phyloP scores from a whole-genome alignment of 2,888 invertebrate genomes.

The Griposia aprilina region DNA sequence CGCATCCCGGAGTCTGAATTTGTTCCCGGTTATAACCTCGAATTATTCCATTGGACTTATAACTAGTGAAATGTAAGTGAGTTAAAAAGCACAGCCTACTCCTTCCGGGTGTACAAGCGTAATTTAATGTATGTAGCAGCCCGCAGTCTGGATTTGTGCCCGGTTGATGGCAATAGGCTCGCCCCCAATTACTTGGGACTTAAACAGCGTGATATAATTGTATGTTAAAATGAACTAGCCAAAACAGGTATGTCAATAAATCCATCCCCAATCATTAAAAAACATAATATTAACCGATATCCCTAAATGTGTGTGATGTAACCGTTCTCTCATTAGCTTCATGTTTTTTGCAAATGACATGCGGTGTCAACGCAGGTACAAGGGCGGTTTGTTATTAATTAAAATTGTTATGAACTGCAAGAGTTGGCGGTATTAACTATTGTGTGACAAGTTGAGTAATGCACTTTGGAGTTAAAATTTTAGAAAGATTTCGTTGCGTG shows the following conservation, averaged over 20 bases:
- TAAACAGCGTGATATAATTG: neutral
- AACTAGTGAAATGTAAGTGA: neutral
- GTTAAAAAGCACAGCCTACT: neutral
- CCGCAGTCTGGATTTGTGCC: neutral
- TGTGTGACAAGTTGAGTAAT: neutral
- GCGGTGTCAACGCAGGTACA: slow-evolving; percentile 43
- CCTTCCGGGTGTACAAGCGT: neutral
- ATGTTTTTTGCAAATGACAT: slow-evolving; percentile 69
- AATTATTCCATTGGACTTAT: neutral
- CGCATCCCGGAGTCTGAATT: no score
- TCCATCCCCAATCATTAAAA: slow-evolving; percentile 10
- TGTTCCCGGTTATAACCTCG: neutral
- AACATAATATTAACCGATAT: slow-evolving; percentile 1
- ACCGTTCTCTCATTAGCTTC: slow-evolving; percentile 46
- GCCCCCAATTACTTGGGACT: no score
- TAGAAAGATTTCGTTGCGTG: neutral
- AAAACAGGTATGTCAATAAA: neutral
- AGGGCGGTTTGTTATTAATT: slow-evolving; percentile 30
- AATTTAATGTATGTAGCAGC: neutral
- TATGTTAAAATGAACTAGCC: neutral
- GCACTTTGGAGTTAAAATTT: neutral
- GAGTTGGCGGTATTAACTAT: neutral
- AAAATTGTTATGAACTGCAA: slow-evolving; percentile 37
- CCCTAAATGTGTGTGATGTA: neutral
- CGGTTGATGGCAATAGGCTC: no score